phyloP scores from a whole-genome alignment of 2,888 invertebrate species.

The Apocheima hispidaria region DNA sequence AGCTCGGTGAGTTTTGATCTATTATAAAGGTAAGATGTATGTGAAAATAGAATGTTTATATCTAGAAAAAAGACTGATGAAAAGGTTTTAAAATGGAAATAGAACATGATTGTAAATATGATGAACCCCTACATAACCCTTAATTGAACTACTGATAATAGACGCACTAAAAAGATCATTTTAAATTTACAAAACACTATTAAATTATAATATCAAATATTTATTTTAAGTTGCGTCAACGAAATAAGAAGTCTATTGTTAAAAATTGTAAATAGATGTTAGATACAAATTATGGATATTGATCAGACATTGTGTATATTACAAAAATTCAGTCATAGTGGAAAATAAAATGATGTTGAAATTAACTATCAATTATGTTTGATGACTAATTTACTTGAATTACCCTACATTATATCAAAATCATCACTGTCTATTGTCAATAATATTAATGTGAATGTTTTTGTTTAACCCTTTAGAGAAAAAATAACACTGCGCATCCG shows the following conservation, averaged over 20 bases:
- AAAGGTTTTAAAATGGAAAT: constrained; percentile 50
- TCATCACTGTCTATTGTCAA: too few species aligned
- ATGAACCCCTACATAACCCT: constrained; percentile 36
- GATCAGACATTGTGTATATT: constrained; percentile 37
- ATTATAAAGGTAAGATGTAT: constrained; percentile 13
- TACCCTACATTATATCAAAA: background rate
- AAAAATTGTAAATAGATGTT: constrained; percentile 36
- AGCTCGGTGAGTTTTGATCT: constrained; percentile 1
- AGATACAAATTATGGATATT: constrained; percentile 25
- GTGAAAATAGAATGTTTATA: constrained; percentile 37
- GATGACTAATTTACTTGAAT: background rate
- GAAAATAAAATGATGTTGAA: constrained; percentile 45
- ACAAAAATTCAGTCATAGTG: constrained; percentile 34
- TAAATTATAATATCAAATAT: constrained; percentile 6
- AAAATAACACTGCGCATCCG: too few species aligned
- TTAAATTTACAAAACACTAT: constrained; percentile 19
- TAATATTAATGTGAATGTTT: too few species aligned
- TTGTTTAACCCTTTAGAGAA: too few species aligned
- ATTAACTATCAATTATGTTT: constrained; percentile 18
- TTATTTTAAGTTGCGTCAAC: constrained; percentile 39
- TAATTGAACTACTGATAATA: too few species aligned
- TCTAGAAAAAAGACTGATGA: constrained; percentile 78
- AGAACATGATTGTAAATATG: constrained; percentile 48
- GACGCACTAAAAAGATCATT: constrained; percentile 6
- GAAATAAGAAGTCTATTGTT: constrained; percentile 33